Evolutionary conservation across 1,140 invertebrate genomes (phyloP), one percentile per base, ranked within the genome.

Genomic region (Dryas iulia): DNA sequence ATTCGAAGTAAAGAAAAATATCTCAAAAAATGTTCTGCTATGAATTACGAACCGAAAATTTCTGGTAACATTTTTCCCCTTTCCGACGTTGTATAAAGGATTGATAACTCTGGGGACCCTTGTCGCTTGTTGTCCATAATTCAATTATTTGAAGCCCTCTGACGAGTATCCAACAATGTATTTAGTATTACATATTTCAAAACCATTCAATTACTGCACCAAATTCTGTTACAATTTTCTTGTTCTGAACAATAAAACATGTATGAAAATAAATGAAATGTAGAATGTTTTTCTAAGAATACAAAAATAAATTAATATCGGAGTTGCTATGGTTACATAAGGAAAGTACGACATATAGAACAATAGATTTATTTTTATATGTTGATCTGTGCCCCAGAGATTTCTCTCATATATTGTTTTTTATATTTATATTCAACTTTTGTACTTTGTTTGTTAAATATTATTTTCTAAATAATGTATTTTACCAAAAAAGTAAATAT

Each of bases 41-140:
- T 4, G 39, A 21, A 52, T 30, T 28, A 26, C n/a, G n/a, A 28
- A 52, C 4, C 4, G 18, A 39, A 28, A 23, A 28, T 53, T 28
- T 14, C 35, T 62, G 25, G 14, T 25, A 26, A 25, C 23, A 53
- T 53, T 53, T 62, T 52, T 62, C 59, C 59, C 47, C 33, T 39
- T 62, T 18, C 35, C n/a, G 12, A 12, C 11, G 11, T 18, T n/a
- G 11, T 52, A 12, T 14, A 47, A 52, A 18, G 59, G 10, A 61
- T 61, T 61, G 35, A 61, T 61, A 47, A 61, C 23, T 54, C 18
- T 21, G 59, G n/a, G 25, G 23, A 39, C 33, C 33, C 59, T 61
- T 52, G 35, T 47, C 24, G 59, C 59, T 61, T 25, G 59, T 61
- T 14, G 33, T 47, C n/a, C 4, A 52, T 61, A 52, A 61, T 28